Base-by-base conservation (phyloP, 2,888 invertebrate species). In the Ellobium chinense region DNA sequence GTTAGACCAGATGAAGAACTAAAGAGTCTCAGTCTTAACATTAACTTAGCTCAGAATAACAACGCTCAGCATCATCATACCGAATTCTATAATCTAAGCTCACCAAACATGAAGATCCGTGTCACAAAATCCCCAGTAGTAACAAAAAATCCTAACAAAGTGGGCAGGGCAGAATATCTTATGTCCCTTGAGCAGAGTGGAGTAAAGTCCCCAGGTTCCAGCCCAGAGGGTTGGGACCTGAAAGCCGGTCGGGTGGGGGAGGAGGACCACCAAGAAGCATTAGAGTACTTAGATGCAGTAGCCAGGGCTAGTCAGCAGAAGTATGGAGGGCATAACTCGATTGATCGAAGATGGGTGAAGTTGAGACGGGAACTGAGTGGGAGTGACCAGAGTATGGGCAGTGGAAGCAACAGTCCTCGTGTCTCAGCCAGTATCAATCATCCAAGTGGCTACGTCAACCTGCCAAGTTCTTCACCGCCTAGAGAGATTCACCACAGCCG, bases 91-190 rank as follows among this genome's bases (percentile, higher is more conserved):
- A 65, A 80, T 9, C n/a, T 80, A 24, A 72, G 37, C 46, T 74
- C 73, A 14, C 74, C 73, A 12, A 74, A 80, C 34, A 73, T 80
- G 73, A 80, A 80, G 58, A 68, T 80, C 60, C 46, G 80, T 5
- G 62, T 74, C 12, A 63, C 63, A 7, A 80, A 80, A 29, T 80
- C 80, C 24, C 80, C 80, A 14, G n/a, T 80, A 24, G 34, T 80
- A 12, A 58, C 74, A 24, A 66, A 36, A 31, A 66, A 80, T 36
- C 66, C 80, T 4, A 80, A 80, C 27, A 80, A 80, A 68, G 80
- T 80, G 4, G 80, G 80, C 18, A 56, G 80, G 21, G 80, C 80
- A 39, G 80, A 80, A 63, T 80, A 80, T 29, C 34, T 80, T 0
- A 37, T 80, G n/a, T 68, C 73, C 9, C n/a, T 12, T 18, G 66